Conservation (phyloP, 2,113 vertebrate genomes). For the Galemys pyrenaicus region DNA sequence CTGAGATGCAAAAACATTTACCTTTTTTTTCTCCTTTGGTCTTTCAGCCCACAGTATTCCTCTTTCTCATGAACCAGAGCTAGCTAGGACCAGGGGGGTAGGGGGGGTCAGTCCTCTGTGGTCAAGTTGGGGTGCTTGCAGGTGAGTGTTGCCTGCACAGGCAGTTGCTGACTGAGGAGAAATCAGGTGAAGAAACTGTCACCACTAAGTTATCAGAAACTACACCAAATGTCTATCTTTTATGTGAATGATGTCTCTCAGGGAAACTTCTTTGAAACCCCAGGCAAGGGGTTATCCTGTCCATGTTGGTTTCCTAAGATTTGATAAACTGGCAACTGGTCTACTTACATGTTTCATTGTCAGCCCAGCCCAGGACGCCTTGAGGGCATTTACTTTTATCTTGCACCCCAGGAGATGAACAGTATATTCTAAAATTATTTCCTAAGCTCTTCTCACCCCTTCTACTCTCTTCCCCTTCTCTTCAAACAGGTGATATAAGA, state of each 20-base stretch:
- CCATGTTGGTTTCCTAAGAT: neutral
- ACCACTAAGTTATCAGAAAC: neutral
- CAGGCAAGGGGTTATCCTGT: neutral
- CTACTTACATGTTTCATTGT: neutral
- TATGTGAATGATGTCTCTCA: neutral
- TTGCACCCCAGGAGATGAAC: neutral
- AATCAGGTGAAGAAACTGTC: neutral
- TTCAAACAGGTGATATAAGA: neutral
- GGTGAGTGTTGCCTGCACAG: rapidly evolving
- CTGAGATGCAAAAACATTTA: neutral
- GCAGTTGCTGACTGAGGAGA: neutral
- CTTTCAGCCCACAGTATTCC: rapidly evolving
- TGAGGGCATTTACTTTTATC: neutral
- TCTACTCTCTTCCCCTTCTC: neutral
- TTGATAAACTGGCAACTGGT: too few species aligned
- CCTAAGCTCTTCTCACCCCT: neutral
- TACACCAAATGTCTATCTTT: neutral
- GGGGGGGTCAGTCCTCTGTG: rapidly evolving
- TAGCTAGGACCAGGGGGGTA: neutral
- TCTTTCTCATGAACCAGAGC: neutral
- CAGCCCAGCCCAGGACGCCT: neutral
- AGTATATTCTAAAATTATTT: neutral
- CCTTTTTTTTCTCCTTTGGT: neutral
- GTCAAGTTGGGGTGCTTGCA: neutral
- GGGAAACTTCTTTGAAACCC: constrained; percentile 1